Percentiles rank a stretch among this genome's conserved stretches.
Evolutionary conservation across 2,113 vertebrate genomes (phyloP).

Genomic region (Cromileptes altivelis): DNA sequence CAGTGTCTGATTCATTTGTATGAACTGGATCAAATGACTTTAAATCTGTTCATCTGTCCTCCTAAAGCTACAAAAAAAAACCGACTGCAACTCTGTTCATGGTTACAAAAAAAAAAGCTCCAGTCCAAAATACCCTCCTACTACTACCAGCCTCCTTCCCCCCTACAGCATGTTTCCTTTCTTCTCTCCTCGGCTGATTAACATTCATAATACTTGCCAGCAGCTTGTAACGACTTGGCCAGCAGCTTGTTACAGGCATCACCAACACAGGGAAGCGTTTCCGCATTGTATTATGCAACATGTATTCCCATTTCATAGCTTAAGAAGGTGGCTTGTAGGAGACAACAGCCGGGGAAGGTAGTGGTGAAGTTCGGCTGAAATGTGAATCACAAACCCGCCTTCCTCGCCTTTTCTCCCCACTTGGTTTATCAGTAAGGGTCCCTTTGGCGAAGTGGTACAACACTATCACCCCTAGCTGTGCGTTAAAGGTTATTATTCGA

Average conservation of each 20-base stretch:
- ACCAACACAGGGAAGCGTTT: conserved; percentile 38
- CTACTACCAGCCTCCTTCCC: not conserved
- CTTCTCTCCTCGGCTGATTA: conserved; percentile 25
- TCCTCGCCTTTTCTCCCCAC: not conserved
- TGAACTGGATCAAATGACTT: conserved; percentile 49
- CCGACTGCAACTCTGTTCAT: not conserved
- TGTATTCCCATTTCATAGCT: conserved; percentile 38
- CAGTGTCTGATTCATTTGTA: conserved; percentile 37
- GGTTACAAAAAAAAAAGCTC: not conserved
- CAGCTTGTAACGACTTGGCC: conserved; percentile 45
- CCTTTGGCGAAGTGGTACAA: not conserved
- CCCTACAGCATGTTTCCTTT: conserved; percentile 20
- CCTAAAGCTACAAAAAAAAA: not conserved
- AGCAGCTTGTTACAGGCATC: conserved; percentile 30
- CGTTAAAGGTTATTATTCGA: not conserved
- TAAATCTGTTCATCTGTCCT: not conserved
- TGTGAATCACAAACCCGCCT: conserved; percentile 23
- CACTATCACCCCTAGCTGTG: rapidly evolving
- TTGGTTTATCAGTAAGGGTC: not conserved
- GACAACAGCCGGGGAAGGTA: conserved; percentile 23
- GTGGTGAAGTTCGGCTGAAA: conserved; percentile 49
- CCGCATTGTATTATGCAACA: conserved; percentile 73
- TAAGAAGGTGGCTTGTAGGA: not conserved
- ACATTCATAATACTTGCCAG: conserved; percentile 44
- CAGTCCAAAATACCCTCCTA: conserved; percentile 8